Evolutionary conservation across 2,888 invertebrate species (phyloP).

Genomic region (Morpho helenor): DNA sequence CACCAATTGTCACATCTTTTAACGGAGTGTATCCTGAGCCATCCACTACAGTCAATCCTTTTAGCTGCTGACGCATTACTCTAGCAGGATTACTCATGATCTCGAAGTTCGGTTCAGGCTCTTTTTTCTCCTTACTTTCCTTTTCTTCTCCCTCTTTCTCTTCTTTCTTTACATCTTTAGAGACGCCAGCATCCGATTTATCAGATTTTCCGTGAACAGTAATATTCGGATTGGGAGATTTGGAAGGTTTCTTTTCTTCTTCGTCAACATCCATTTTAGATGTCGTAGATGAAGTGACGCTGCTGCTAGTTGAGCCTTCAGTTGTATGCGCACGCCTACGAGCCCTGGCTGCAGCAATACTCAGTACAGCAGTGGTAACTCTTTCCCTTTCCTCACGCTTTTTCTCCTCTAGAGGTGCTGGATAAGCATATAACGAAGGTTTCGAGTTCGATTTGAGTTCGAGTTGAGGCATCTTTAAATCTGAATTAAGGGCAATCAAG

Average conservation of each 20-base stretch:
- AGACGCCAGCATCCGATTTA: slow-evolving; percentile 51
- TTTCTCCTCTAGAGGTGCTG: slow-evolving; percentile 97
- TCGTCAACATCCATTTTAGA: slow-evolving; percentile 95
- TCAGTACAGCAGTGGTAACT: slow-evolving; percentile 97
- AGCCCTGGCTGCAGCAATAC: slow-evolving; percentile 94
- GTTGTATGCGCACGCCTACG: slow-evolving; percentile 90
- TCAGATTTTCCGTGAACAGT: slow-evolving; percentile 74
- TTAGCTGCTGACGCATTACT: slow-evolving; percentile 94
- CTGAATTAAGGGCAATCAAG: slow-evolving; percentile 95
- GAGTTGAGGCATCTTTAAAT: slow-evolving; percentile 95
- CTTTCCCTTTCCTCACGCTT: slow-evolving; percentile 98
- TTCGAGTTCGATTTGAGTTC: slow-evolving; percentile 95
- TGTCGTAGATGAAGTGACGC: slow-evolving; percentile 76
- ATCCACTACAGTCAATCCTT: slow-evolving; percentile 88
- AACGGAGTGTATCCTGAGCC: slow-evolving; percentile 89
- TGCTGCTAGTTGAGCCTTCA: slow-evolving; percentile 80
- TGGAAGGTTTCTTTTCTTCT: slow-evolving; percentile 76
- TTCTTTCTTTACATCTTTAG: slow-evolving; percentile 73
- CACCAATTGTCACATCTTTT: slow-evolving; percentile 96
- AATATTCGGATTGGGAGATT: slow-evolving; percentile 69
- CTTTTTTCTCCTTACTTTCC: slow-evolving; percentile 81
- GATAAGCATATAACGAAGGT: slow-evolving; percentile 97
- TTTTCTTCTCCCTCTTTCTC: slow-evolving; percentile 70
- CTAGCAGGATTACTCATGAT: slow-evolving; percentile 96
- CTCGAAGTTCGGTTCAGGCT: slow-evolving; percentile 95